These are phyloP conservation scores for Lordiphosa collinella DNA, from an alignment of 1,140 invertebrate species.

Conservation along the genomic window DNA sequence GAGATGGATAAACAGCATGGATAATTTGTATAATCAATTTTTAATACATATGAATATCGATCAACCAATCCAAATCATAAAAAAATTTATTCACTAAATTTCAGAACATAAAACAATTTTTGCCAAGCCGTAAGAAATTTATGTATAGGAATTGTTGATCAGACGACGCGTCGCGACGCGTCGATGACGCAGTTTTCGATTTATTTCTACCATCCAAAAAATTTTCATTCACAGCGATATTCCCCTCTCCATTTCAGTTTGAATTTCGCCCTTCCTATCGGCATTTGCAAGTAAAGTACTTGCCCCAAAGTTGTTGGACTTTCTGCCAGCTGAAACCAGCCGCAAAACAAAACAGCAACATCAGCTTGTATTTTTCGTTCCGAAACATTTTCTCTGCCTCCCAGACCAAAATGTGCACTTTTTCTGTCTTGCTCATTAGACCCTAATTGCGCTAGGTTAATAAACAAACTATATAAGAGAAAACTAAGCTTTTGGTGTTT, in stretches of 20 bases:
- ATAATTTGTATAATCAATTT: slow-evolving; percentile 4
- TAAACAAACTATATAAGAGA: slow-evolving; percentile 42
- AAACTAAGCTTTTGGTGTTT: slow-evolving; percentile 25
- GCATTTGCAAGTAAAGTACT: slow-evolving; percentile 43
- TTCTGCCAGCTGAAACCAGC: slow-evolving; percentile 21
- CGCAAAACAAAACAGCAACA: not conserved
- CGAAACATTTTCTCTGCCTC: slow-evolving; percentile 25
- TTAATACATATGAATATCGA: no score
- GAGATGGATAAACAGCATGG: slow-evolving; percentile 8
- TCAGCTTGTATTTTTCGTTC: slow-evolving; percentile 9
- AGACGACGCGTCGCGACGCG: no score
- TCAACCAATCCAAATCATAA: no score
- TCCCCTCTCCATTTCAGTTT: not conserved
- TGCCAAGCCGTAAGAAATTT: no score
- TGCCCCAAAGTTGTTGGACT: slow-evolving; percentile 50
- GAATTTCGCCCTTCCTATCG: slow-evolving; percentile 14
- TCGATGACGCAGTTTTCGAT: not conserved
- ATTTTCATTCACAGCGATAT: not conserved
- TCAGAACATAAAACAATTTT: no score
- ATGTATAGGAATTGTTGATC: no score
- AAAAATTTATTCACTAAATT: no score
- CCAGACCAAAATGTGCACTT: slow-evolving; percentile 34
- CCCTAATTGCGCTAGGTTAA: slow-evolving; percentile 44
- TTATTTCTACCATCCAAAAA: not conserved
- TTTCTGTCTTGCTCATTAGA: slow-evolving; percentile 35